phyloP scores from a whole-genome alignment of 2,797 vertebrate genomes.

The Fistularia tabacaria region DNA sequence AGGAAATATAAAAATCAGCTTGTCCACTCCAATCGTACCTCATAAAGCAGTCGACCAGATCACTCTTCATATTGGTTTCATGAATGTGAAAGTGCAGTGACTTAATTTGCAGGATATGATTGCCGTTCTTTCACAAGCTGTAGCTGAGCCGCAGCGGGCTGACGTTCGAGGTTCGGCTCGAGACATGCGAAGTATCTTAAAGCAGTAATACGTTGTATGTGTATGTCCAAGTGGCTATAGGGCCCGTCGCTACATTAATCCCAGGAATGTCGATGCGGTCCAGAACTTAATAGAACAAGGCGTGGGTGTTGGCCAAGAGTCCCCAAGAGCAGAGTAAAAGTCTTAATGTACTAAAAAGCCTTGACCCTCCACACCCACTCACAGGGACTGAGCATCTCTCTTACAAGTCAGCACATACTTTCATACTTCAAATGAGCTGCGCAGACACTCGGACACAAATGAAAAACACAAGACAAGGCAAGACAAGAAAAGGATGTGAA shows the following conservation, averaged over 20 bases:
- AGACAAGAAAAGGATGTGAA: background rate
- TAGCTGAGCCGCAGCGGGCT: no score
- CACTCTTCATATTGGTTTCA: no score
- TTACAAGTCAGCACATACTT: slow-evolving; percentile 38
- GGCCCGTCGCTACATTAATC: slow-evolving; percentile 37
- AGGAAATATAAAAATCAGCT: no score
- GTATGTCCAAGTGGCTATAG: slow-evolving; percentile 18
- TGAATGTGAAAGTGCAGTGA: no score
- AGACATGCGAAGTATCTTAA: no score
- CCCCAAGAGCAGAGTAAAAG: slow-evolving; percentile 52
- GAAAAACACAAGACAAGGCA: slow-evolving; percentile 21
- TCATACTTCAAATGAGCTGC: slow-evolving; percentile 23
- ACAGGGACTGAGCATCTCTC: slow-evolving; percentile 38
- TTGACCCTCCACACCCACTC: slow-evolving; percentile 69
- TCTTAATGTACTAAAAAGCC: slow-evolving; percentile 58
- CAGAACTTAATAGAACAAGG: slow-evolving; percentile 50
- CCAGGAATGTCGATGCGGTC: slow-evolving; percentile 53
- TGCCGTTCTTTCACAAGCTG: no score
- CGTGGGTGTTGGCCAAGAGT: slow-evolving; percentile 53
- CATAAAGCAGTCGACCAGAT: no score
- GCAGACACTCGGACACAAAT: slow-evolving; percentile 19
- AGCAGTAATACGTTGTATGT: slow-evolving; percentile 1
- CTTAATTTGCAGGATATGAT: no score
- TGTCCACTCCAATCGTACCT: no score
- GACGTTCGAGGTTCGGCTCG: no score